Evolutionary conservation across 2,113 vertebrate species (phyloP).

Genomic region (Vulpes vulpes): DNA sequence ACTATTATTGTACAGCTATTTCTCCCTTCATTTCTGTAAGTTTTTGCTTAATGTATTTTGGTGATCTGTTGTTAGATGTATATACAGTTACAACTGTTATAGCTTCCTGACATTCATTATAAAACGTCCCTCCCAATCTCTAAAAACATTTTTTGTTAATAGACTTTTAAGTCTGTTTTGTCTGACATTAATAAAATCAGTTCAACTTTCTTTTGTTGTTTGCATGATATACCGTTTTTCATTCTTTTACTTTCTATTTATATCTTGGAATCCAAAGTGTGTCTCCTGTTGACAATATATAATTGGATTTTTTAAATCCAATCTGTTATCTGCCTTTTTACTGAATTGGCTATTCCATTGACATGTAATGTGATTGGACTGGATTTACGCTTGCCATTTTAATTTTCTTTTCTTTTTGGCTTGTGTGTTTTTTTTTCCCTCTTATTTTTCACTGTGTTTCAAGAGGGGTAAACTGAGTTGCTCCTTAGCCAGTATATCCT

Average conservation of each 20-base stretch:
- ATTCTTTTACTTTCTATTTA: neutral
- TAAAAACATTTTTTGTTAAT: neutral
- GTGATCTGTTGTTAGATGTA: neutral
- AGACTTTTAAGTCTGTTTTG: neutral
- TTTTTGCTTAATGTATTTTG: neutral
- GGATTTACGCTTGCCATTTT: neutral
- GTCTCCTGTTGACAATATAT: neutral
- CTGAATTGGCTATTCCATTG: neutral
- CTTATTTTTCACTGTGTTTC: neutral
- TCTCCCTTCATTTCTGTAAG: neutral
- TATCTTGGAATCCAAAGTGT: neutral
- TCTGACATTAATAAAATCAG: neutral
- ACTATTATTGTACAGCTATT: neutral
- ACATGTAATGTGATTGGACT: neutral
- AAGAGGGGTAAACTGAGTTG: conserved; percentile 2
- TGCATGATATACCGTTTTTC: neutral
- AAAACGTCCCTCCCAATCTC: neutral
- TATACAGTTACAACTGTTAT: neutral
- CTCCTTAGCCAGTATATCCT: neutral
- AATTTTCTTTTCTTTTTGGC: neutral
- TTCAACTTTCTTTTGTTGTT: neutral
- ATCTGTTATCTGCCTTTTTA: neutral
- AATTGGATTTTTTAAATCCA: neutral
- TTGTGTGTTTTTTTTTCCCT: neutral
- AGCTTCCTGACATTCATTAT: neutral